Evolutionary conservation across 2,797 vertebrate genomes (phyloP).

Genomic region (Artibeus lituratus): DNA sequence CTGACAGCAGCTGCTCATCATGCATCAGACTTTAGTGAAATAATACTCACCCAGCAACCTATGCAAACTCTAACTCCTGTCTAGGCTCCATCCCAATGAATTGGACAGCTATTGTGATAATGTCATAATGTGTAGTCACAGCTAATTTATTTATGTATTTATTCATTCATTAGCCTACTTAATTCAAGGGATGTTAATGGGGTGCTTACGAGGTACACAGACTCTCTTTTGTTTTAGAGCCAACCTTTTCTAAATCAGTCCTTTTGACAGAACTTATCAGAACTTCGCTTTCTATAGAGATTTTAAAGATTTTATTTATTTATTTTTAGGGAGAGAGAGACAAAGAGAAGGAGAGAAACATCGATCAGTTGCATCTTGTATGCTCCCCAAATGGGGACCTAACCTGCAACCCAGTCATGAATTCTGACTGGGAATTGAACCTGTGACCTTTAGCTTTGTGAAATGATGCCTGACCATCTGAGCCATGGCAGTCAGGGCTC

Average conservation of each 20-base stretch:
- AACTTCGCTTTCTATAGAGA: background rate
- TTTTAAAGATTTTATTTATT: background rate
- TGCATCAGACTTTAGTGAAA: background rate
- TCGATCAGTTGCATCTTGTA: background rate
- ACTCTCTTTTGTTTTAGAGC: background rate
- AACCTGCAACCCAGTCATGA: background rate
- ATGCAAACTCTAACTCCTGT: background rate
- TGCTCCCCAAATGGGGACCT: background rate
- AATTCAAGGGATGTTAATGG: background rate
- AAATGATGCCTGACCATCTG: no score
- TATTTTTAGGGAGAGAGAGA: background rate
- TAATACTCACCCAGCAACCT: background rate
- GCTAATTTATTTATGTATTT: background rate
- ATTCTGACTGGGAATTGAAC: background rate
- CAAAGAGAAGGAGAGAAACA: background rate
- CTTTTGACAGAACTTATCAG: background rate
- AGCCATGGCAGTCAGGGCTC: background rate
- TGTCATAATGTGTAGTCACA: background rate
- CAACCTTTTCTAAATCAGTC: background rate
- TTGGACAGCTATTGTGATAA: accelerated
- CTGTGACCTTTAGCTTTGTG: background rate
- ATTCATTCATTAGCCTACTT: background rate
- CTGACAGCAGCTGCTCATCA: background rate
- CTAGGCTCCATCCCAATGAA: background rate
- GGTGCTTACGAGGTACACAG: background rate